A percentile compares a stretch with the other conserved stretches of the same genome.
Conservation (phyloP, 2,797 vertebrate genomes). For the Sardinella longiceps region DNA sequence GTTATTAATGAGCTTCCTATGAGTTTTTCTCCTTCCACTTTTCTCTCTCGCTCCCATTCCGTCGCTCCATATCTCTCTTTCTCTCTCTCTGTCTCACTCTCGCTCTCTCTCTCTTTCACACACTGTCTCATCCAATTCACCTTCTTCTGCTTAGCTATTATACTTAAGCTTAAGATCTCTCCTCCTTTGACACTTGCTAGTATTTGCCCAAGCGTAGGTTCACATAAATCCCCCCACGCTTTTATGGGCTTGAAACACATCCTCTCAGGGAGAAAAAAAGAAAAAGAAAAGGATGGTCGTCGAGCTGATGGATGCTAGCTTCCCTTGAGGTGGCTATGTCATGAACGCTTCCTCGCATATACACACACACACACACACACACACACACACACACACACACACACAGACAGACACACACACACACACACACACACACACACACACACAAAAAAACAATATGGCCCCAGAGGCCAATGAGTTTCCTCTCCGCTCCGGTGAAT, state of each 20-base stretch:
- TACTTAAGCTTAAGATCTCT: conserved; percentile 19
- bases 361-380: neutral
- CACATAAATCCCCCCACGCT: neutral
- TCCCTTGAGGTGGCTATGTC: neutral
- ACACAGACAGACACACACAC: conserved; percentile 3
- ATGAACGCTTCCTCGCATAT: too few species aligned
- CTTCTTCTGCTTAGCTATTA: neutral
- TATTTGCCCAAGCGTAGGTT: neutral
- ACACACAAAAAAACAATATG: conserved; percentile 24
- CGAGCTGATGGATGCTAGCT: neutral
- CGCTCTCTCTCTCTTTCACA: neutral
- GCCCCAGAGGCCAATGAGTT: conserved; percentile 5
- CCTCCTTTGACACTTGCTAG: neutral
- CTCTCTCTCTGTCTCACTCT: neutral
- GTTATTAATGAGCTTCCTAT: conserved; percentile 41
- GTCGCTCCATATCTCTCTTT: neutral
- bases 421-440: neutral
- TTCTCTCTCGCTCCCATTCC: neutral
- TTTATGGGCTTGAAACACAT: conserved; percentile 15
- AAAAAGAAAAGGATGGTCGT: neutral
- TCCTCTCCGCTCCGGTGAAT: neutral
- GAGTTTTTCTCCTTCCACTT: neutral
- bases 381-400: neutral
- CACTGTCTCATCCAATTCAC: neutral
- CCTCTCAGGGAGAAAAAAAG: neutral